phyloP scores from a whole-genome alignment of 1,140 invertebrate species.

The Vanessa tameamea region DNA sequence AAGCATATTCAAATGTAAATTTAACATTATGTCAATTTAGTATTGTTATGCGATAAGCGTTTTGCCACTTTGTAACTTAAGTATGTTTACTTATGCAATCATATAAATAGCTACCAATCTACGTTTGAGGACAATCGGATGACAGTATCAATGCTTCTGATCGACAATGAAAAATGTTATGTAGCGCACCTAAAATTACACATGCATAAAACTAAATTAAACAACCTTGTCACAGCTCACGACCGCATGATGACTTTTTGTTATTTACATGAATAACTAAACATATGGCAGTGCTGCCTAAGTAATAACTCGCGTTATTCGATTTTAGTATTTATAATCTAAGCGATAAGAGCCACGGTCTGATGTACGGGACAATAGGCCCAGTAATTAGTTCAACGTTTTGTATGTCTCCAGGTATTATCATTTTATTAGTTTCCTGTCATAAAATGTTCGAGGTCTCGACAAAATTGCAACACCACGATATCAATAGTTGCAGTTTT shows the following conservation, averaged over 20 bases:
- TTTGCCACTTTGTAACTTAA: conserved; percentile 17
- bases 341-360: conserved; percentile 8
- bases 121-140: conserved; percentile 15
- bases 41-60: conserved; percentile 26
- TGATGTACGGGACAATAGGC: conserved; percentile 26
- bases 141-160: conserved; percentile 16
- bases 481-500: conserved; percentile 62
- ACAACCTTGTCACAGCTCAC: conserved; percentile 44
- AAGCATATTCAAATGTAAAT: neutral
- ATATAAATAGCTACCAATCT: conserved; percentile 16
- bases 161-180: conserved; percentile 31
- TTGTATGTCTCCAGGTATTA: conserved; percentile 66
- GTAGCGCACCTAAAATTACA: conserved; percentile 38
- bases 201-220: conserved; percentile 50
- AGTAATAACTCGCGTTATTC: neutral
- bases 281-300: conserved; percentile 20
- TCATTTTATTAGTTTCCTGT: conserved; percentile 76
- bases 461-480: conserved; percentile 52
- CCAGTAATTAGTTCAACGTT: conserved; percentile 57
- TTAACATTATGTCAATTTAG: conserved; percentile 15
- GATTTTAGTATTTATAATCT: conserved; percentile 6
- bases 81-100: conserved; percentile 24
- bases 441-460: conserved; percentile 70
- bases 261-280: conserved; percentile 36
- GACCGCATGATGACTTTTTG: conserved; percentile 44